Percentiles rank a stretch among this genome's conserved stretches.
Conservation (phyloP, 2,797 vertebrate species). For the Corythornis leucogaster region DNA sequence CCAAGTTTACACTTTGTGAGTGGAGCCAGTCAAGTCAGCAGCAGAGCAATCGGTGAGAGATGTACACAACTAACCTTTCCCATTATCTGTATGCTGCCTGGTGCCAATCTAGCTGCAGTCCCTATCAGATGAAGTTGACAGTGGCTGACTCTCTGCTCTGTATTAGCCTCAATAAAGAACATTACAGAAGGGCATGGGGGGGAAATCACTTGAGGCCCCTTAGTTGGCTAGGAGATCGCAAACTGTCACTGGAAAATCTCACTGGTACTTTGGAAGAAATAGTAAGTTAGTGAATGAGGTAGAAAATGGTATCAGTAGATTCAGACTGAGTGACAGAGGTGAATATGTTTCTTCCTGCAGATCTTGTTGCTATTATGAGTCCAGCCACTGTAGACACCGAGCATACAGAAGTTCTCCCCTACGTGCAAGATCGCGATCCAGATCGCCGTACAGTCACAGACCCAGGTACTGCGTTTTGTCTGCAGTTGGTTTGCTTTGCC, state of each 20-base stretch:
- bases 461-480: constrained; percentile 84
- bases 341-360: constrained; percentile 76
- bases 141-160: background rate
- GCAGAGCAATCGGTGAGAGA: constrained; percentile 57
- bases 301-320: background rate
- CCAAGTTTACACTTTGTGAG: constrained; percentile 5
- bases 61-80: constrained; percentile 55
- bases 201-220: background rate
- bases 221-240: constrained; percentile 21
- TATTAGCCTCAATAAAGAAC: constrained; percentile 53
- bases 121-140: constrained; percentile 55
- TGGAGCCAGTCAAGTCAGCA: constrained; percentile 30
- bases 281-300: background rate
- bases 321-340: constrained; percentile 9
- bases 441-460: constrained; percentile 88
- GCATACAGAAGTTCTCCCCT: constrained; percentile 86
- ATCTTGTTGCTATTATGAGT: constrained; percentile 89
- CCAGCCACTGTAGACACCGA: constrained; percentile 87
- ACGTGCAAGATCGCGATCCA: constrained; percentile 81
- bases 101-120: constrained; percentile 34
- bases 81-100: constrained; percentile 47
- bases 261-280: constrained; percentile 9
- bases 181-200: background rate
- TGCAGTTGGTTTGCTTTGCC: background rate
- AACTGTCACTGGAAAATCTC: constrained; percentile 41